phyloP scores from a whole-genome alignment of 1,140 invertebrate species.

The Agrypnia vestita region DNA sequence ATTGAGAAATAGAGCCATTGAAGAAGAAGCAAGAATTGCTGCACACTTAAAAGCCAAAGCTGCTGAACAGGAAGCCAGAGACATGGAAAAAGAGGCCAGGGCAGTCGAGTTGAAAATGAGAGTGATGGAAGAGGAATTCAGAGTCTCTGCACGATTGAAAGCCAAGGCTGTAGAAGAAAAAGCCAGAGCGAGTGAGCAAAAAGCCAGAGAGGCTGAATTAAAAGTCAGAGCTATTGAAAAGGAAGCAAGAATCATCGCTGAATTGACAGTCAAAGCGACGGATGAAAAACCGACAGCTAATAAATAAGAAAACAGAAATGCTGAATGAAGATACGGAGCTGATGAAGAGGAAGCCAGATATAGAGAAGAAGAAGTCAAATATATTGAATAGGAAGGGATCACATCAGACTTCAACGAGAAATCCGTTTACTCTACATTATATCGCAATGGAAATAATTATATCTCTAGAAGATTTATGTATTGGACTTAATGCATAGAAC shows the following conservation, averaged over 20 bases:
- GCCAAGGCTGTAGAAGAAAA: background rate
- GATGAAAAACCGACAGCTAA: background rate
- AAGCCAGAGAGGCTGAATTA: slow-evolving; percentile 14
- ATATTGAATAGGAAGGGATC: background rate
- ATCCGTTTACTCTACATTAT: background rate
- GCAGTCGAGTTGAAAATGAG: slow-evolving; percentile 6
- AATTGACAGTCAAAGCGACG: background rate
- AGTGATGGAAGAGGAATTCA: slow-evolving; percentile 1
- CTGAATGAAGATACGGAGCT: background rate
- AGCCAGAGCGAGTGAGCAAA: background rate
- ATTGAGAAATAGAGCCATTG: background rate
- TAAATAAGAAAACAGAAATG: background rate
- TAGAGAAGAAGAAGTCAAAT: background rate
- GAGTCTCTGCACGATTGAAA: background rate
- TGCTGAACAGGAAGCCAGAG: slow-evolving; percentile 8
- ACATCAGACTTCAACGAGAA: background rate
- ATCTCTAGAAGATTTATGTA: too few species aligned
- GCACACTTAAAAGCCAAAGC: background rate
- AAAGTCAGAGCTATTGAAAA: background rate
- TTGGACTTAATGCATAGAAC: too few species aligned
- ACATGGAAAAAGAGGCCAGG: slow-evolving; percentile 1
- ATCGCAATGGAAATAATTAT: background rate
- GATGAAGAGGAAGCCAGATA: slow-evolving; percentile 17
- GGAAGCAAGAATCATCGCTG: background rate
- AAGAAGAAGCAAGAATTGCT: slow-evolving; percentile 4